These are phyloP conservation scores for Brachionichthys hirsutus DNA, from an alignment of 2,113 vertebrate species.

Conservation along the genomic window DNA sequence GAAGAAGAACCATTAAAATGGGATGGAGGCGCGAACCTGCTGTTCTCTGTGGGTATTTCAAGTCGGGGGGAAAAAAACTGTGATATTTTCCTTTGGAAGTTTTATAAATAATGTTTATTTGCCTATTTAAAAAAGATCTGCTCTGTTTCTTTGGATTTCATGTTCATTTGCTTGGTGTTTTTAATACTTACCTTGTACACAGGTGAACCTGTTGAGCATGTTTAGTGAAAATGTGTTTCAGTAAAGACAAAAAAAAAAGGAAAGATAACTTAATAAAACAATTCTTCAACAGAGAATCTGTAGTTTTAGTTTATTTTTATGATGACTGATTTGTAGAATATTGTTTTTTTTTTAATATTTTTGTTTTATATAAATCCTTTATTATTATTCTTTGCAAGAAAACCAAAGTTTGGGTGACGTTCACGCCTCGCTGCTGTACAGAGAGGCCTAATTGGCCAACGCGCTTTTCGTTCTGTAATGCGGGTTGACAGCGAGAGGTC, in stretches of 20 bases:
- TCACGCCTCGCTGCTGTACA: constrained; percentile 35
- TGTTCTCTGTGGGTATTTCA: constrained; percentile 82
- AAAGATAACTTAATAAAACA: constrained; percentile 82
- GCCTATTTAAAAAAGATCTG: constrained; percentile 93
- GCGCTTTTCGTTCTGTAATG: constrained; percentile 64
- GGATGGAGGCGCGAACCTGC: constrained; percentile 72
- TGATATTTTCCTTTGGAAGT: constrained; percentile 85
- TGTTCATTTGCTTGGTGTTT: constrained; percentile 88
- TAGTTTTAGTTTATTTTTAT: constrained; percentile 24
- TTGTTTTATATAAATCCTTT: constrained; percentile 6
- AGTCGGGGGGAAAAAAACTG: constrained; percentile 83
- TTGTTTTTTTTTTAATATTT: not conserved
- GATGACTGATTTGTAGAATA: not conserved
- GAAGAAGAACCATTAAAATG: constrained; percentile 18
- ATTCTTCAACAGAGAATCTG: constrained; percentile 77
- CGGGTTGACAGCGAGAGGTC: constrained; percentile 73
- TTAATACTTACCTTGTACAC: constrained; percentile 86
- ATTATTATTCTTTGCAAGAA: not conserved
- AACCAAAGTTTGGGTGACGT: constrained; percentile 18
- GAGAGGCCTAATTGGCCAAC: constrained; percentile 68
- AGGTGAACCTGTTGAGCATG: constrained; percentile 87
- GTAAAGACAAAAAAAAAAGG: constrained; percentile 78
- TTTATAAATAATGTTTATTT: constrained; percentile 95
- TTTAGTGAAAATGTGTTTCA: constrained; percentile 84
- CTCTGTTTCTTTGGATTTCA: constrained; percentile 84